Conservation (phyloP, 1,140 invertebrate species). For the Drosophila paulistorum region DNA sequence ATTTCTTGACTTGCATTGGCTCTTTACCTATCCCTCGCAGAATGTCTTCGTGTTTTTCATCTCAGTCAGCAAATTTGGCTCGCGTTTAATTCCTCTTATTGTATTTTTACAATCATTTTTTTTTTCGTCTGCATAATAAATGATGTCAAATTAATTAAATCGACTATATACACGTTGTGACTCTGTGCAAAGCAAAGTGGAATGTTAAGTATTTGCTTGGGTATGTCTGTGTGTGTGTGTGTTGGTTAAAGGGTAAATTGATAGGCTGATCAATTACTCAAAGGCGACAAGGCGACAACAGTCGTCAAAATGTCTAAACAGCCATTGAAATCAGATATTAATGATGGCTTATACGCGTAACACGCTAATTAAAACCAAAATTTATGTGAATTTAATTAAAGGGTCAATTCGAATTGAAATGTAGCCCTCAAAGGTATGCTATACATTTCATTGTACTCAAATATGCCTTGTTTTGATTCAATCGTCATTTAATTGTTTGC, state of each 20-base stretch:
- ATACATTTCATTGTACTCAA: background rate
- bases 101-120: background rate
- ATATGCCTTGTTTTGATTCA: too few relatives aligned
- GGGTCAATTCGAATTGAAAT: background rate
- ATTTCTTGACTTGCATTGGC: constrained; percentile 54
- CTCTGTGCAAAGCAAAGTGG: constrained; percentile 42
- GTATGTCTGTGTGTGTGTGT: background rate
- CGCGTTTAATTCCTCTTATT: constrained; percentile 6
- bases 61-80: constrained; percentile 16
- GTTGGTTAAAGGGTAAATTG: background rate
- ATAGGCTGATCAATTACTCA: constrained; percentile 12
- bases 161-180: constrained; percentile 38
- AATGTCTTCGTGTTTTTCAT: constrained; percentile 21
- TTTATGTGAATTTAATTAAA: constrained; percentile 48
- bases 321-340: constrained; percentile 52
- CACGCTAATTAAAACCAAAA: constrained; percentile 35
- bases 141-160: constrained; percentile 81
- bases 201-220: constrained; percentile 31
- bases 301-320: constrained; percentile 40
- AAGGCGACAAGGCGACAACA: background rate
- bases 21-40: constrained; percentile 26
- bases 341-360: constrained; percentile 40
- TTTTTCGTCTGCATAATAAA: constrained; percentile 67
- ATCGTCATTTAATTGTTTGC: too few relatives aligned
- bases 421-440: constrained; percentile 43